Conservation (phyloP, 2,797 vertebrate species). For the Liparis tanakae region DNA sequence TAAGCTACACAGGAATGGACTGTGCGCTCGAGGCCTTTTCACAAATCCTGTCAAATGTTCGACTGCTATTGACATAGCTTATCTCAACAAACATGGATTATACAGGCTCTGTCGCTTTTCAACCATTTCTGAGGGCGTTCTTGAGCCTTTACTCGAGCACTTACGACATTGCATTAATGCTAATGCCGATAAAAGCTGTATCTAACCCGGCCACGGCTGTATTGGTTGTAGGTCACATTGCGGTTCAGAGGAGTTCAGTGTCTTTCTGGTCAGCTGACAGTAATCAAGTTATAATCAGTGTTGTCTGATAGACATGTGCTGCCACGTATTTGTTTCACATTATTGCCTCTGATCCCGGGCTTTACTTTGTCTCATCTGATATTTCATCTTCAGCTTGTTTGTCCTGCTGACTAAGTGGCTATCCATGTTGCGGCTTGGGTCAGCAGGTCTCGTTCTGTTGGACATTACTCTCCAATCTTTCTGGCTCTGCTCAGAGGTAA, state of each 20-base stretch:
- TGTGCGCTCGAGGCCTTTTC: conserved; percentile 76
- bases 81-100: conserved; percentile 85
- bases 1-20: conserved; percentile 84
- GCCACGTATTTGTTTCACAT: conserved; percentile 48
- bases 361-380: conserved; percentile 54
- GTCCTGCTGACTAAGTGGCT: conserved; percentile 69
- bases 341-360: conserved; percentile 54
- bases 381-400: conserved; percentile 62
- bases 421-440: conserved; percentile 69
- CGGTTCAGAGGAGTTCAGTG: conserved; percentile 35
- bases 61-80: conserved; percentile 84
- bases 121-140: conserved; percentile 67
- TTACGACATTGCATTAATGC: conserved; percentile 63
- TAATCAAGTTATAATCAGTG: conserved; percentile 48
- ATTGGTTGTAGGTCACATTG: conserved; percentile 56
- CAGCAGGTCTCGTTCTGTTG: conserved; percentile 74
- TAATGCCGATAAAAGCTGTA: conserved; percentile 62
- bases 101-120: conserved; percentile 71
- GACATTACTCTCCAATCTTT: conserved; percentile 78
- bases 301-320: conserved; percentile 50
- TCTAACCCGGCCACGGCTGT: conserved; percentile 42
- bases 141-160: conserved; percentile 66
- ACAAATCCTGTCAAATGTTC: conserved; percentile 85
- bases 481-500: conserved; percentile 77
- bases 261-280: conserved; percentile 31